These are phyloP conservation scores for Erebia epiphron DNA, from an alignment of 2,888 invertebrate genomes.

Conservation along the genomic window DNA sequence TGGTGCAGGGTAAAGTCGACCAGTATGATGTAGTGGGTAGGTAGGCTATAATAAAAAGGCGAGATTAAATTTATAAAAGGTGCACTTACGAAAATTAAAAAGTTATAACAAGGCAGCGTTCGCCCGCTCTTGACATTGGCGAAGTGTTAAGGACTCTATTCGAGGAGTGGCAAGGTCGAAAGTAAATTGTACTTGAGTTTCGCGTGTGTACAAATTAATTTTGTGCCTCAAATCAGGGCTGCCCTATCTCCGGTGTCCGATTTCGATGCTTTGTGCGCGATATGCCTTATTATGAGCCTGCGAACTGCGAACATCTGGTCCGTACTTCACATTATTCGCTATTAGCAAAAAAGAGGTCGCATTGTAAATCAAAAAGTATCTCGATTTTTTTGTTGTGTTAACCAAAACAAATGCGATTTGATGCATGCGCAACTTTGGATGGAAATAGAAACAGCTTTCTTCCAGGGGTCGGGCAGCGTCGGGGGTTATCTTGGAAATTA, in stretches of 20 bases:
- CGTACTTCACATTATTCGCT: slow-evolving; percentile 68
- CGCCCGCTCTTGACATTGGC: slow-evolving; percentile 15
- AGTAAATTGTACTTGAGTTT: slow-evolving; percentile 50
- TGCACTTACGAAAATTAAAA: slow-evolving; percentile 75
- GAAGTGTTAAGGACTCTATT: slow-evolving; percentile 40
- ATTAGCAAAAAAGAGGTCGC: slow-evolving; percentile 62
- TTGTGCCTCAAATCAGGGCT: slow-evolving; percentile 66
- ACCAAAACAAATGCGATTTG: slow-evolving; percentile 45
- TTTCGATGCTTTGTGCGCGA: slow-evolving; percentile 81
- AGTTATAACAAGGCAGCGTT: slow-evolving; percentile 51
- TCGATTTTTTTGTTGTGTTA: slow-evolving; percentile 40
- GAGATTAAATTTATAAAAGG: slow-evolving; percentile 62
- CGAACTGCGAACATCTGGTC: slow-evolving; percentile 76
- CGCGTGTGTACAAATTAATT: slow-evolving; percentile 52
- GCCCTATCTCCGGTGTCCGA: slow-evolving; percentile 81
- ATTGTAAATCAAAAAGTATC: slow-evolving; percentile 46
- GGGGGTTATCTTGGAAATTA: slow-evolving; percentile 74
- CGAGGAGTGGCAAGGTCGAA: slow-evolving; percentile 45
- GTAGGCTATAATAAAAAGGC: slow-evolving; percentile 48
- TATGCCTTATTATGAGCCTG: slow-evolving; percentile 80
- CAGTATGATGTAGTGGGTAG: slow-evolving; percentile 40
- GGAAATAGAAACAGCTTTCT: slow-evolving; percentile 51
- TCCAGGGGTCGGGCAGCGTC: slow-evolving; percentile 65
- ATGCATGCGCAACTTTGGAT: slow-evolving; percentile 44
- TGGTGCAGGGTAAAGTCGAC: slow-evolving; percentile 35